Conservation (phyloP, 2,888 invertebrate species). For the Perizoma affinitatum region DNA sequence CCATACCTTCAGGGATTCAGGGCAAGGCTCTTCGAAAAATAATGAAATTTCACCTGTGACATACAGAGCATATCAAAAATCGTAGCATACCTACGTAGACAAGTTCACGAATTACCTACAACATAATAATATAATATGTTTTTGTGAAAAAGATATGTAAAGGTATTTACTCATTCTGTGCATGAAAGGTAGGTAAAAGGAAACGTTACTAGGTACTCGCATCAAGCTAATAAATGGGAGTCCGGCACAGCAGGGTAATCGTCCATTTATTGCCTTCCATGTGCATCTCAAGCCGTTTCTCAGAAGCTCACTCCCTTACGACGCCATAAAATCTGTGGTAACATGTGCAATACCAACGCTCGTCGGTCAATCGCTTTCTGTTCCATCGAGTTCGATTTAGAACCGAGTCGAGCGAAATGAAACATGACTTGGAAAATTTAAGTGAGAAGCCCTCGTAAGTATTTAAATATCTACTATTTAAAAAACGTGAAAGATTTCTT, state of each 20-base stretch:
- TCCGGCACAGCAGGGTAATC: constrained; percentile 62
- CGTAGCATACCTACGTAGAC: too few species aligned
- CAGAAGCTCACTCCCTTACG: constrained; percentile 75
- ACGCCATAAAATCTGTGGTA: constrained; percentile 78
- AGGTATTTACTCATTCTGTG: not conserved
- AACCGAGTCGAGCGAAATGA: constrained; percentile 18
- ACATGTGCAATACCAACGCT: constrained; percentile 71
- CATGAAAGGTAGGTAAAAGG: constrained; percentile 20
- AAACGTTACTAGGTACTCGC: constrained; percentile 7
- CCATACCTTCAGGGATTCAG: too few species aligned
- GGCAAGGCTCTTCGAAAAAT: too few species aligned
- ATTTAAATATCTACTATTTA: too few species aligned
- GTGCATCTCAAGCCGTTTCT: constrained; percentile 72
- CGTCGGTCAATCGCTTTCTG: constrained; percentile 44
- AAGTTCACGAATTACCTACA: too few species aligned
- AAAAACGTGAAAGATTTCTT: too few species aligned
- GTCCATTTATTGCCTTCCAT: constrained; percentile 74
- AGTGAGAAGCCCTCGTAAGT: too few species aligned
- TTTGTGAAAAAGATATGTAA: too few species aligned
- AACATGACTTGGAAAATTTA: too few species aligned
- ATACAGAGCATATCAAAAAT: too few species aligned
- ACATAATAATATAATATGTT: too few species aligned
- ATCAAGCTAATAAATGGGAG: constrained; percentile 25
- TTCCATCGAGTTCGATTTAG: constrained; percentile 25
- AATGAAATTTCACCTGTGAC: too few species aligned